phyloP scores from a whole-genome alignment of 2,888 invertebrate genomes.

The Lasioglossum leucozonium region DNA sequence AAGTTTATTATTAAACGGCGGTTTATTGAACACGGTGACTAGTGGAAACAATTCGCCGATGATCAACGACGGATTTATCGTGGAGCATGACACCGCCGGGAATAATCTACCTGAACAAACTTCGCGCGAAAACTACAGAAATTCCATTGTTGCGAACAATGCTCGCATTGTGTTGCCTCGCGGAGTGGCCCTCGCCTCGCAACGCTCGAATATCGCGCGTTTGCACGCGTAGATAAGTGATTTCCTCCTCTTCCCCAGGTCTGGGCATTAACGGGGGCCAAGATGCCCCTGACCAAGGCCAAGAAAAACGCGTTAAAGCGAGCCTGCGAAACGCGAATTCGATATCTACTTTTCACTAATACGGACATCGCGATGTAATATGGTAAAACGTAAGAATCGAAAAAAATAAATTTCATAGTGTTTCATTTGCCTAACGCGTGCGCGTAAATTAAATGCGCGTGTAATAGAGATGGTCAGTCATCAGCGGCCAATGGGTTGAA shows the following conservation, averaged over 20 bases:
- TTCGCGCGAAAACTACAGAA: constrained; percentile 16
- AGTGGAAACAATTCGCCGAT: neutral
- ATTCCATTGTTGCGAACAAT: constrained; percentile 33
- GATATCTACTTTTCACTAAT: neutral
- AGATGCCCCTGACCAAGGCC: no score
- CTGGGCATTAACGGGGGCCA: neutral
- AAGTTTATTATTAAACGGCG: neutral
- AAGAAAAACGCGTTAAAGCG: no score
- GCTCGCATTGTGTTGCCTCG: neutral
- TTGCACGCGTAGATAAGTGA: constrained; percentile 26
- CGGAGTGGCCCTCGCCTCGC: constrained; percentile 9
- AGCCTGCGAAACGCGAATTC: neutral
- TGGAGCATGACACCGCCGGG: constrained; percentile 4
- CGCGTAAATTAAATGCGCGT: neutral
- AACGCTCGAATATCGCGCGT: constrained; percentile 11
- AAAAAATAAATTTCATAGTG: no score
- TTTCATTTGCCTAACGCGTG: no score
- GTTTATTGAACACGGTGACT: neutral
- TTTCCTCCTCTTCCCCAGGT: constrained; percentile 39
- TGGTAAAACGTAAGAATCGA: neutral
- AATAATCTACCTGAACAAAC: constrained; percentile 35
- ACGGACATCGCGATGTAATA: neutral
- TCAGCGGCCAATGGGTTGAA: neutral
- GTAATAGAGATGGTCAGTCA: neutral
- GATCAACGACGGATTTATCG: constrained; percentile 18